Conservation (phyloP, 1,140 invertebrate genomes). For the Amyelois transitella region DNA sequence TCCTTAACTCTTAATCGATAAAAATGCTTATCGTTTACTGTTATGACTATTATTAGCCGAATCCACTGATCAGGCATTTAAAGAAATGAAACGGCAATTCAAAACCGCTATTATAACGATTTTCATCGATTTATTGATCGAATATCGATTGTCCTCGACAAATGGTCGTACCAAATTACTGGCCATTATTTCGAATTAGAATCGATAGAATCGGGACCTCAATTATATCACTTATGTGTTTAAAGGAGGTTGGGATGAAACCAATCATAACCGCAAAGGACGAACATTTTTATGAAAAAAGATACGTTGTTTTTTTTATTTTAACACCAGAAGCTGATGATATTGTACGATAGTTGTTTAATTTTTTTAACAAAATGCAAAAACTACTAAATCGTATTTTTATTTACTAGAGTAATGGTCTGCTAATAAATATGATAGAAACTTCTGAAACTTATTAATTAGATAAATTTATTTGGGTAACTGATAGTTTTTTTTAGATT, state of each 20-base stretch:
- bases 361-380: not conserved
- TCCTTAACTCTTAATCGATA: conserved; percentile 25
- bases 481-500: too few relatives aligned
- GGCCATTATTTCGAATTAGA: conserved; percentile 71
- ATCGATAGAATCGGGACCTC: conserved; percentile 68
- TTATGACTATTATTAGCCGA: conserved; percentile 68
- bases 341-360: not conserved
- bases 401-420: too few relatives aligned
- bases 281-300: conserved; percentile 24
- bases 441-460: not conserved
- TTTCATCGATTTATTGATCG: conserved; percentile 72
- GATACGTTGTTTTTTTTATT: conserved; percentile 16
- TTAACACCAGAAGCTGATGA: conserved; percentile 1
- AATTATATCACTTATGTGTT: conserved; percentile 74
- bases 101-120: conserved; percentile 62
- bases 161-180: conserved; percentile 67
- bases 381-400: too few relatives aligned
- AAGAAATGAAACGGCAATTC: conserved; percentile 70
- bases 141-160: conserved; percentile 69
- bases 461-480: too few relatives aligned
- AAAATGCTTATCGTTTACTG: conserved; percentile 53
- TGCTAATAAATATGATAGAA: not conserved
- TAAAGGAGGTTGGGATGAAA: conserved; percentile 66
- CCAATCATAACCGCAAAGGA: conserved; percentile 57
- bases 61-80: conserved; percentile 67